These are phyloP conservation scores for Nineta flava DNA, from an alignment of 2,888 invertebrate genomes.

Conservation along the genomic window DNA sequence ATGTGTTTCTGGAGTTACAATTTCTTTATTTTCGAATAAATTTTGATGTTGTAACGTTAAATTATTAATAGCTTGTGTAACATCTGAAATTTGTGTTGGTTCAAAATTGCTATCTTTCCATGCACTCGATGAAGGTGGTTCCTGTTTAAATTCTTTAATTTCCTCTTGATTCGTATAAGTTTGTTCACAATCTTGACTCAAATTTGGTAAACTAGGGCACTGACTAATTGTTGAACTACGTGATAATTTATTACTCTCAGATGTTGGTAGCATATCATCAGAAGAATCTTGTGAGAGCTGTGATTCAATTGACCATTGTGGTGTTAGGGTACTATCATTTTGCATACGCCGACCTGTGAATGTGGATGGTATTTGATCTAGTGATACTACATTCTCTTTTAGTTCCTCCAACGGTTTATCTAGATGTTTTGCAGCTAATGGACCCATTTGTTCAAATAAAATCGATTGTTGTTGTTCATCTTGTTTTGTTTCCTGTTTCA, in stretches of 20 bases:
- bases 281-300: constrained; percentile 49
- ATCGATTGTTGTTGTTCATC: background rate
- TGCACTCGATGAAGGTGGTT: background rate
- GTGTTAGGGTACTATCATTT: constrained; percentile 25
- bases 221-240: constrained; percentile 29
- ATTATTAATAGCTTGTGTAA: constrained; percentile 9
- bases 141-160: background rate
- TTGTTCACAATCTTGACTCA: constrained; percentile 6
- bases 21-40: constrained; percentile 20
- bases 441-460: background rate
- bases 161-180: background rate
- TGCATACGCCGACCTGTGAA: constrained; percentile 18
- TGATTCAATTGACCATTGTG: constrained; percentile 50
- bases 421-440: background rate
- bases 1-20: constrained; percentile 14
- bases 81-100: constrained; percentile 10
- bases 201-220: constrained; percentile 18
- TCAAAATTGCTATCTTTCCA: background rate
- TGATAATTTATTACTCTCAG: constrained; percentile 42
- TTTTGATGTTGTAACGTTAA: constrained; percentile 11
- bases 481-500: background rate
- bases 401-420: background rate
- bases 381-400: background rate
- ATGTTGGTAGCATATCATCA: constrained; percentile 40
- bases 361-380: constrained; percentile 9